These are phyloP conservation scores for Lanius collurio DNA, from an alignment of 2,113 vertebrate species.

Conservation along the genomic window DNA sequence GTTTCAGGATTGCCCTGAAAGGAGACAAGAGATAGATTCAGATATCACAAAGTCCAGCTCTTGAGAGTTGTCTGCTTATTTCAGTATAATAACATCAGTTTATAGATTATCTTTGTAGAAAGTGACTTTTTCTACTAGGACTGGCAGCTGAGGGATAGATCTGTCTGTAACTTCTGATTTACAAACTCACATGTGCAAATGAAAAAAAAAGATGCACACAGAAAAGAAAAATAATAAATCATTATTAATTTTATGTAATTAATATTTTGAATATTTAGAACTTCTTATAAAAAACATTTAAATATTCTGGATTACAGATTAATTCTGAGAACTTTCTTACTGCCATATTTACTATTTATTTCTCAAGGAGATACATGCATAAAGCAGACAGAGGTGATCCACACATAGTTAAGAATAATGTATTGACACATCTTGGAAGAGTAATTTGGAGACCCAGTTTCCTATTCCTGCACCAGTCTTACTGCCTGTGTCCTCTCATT, in stretches of 20 bases:
- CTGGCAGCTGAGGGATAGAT: not conserved
- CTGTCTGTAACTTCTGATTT: not conserved
- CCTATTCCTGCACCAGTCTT: not conserved
- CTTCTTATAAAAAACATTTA: not conserved
- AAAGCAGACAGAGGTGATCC: not conserved
- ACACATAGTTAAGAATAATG: not conserved
- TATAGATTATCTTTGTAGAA: not conserved
- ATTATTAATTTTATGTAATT: not conserved
- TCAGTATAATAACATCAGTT: not conserved
- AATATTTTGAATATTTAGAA: not conserved
- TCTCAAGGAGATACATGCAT: not conserved
- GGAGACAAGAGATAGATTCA: not conserved
- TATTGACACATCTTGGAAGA: not conserved
- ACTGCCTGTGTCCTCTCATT: not conserved
- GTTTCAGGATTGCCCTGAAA: slow-evolving; percentile 80
- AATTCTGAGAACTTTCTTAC: not conserved
- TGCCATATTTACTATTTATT: not conserved
- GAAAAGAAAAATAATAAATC: not conserved
- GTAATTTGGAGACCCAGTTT: not conserved
- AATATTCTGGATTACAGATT: not conserved
- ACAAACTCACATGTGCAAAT: not conserved
- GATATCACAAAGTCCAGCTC: not conserved
- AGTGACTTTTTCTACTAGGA: not conserved
- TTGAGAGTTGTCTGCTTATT: not conserved
- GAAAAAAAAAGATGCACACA: not conserved